Conservation (phyloP, 2,888 invertebrate genomes). For the Plebejus anna region DNA sequence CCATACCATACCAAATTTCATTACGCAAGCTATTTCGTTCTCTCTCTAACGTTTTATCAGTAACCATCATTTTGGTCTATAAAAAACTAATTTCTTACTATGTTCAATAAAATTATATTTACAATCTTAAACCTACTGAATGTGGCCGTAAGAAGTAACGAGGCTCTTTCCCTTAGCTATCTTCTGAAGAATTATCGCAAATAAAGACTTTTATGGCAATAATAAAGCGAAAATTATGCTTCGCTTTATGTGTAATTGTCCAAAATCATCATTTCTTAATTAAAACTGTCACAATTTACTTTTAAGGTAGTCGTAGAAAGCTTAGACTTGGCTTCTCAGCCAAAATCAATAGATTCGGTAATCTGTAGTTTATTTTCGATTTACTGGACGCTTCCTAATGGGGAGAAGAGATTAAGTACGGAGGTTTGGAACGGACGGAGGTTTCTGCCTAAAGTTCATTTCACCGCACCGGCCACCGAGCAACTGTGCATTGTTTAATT, state of each 20-base stretch:
- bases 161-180: conserved; percentile 18
- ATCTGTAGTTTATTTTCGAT: conserved; percentile 7
- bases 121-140: conserved; percentile 19
- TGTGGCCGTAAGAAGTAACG: conserved; percentile 1
- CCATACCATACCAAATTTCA: no score
- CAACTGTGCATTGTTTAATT: not conserved
- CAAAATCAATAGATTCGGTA: not conserved
- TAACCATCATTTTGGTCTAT: not conserved
- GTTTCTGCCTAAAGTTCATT: not conserved
- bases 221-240: conserved; percentile 16
- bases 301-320: not conserved
- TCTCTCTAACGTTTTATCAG: not conserved
- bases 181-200: conserved; percentile 20
- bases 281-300: not conserved
- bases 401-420: not conserved
- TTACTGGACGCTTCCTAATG: not conserved
- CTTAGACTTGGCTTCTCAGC: not conserved
- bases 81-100: conserved; percentile 17
- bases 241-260: conserved; percentile 10
- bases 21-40: not conserved
- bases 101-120: conserved; percentile 20
- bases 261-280: conserved; percentile 8
- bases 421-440: not conserved
- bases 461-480: not conserved
- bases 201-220: conserved; percentile 9